Conservation (phyloP, 2,797 vertebrate species). For the Dromococcyx pavoninus region DNA sequence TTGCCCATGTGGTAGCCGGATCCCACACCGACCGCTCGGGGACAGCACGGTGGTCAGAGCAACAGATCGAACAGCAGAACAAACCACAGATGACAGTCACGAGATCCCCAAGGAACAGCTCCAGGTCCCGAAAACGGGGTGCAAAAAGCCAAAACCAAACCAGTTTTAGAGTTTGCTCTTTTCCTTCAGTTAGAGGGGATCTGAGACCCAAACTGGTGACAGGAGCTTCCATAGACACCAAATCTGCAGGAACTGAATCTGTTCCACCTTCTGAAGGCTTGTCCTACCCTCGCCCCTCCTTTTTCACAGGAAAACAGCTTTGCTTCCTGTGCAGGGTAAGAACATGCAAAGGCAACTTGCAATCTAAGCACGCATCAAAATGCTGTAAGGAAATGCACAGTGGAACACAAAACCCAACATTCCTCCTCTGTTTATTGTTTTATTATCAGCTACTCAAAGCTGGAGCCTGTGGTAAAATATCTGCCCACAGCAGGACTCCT, state of each 20-base stretch:
- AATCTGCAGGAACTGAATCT: not conserved
- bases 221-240: not conserved
- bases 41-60: not conserved
- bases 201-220: not conserved
- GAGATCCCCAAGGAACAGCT: not conserved
- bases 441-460: not conserved
- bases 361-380: not conserved
- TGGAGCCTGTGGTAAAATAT: not conserved
- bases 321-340: not conserved
- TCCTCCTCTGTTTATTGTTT: not conserved
- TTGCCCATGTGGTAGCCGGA: not conserved
- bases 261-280: not conserved
- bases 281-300: not conserved
- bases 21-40: not conserved
- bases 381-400: not conserved
- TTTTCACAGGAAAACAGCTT: not conserved
- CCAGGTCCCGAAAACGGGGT: not conserved
- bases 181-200: not conserved
- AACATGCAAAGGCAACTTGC: not conserved
- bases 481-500: not conserved
- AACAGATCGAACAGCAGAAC: not conserved
- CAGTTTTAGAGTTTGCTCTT: not conserved
- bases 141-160: not conserved
- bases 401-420: not conserved
- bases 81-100: not conserved